These are phyloP conservation scores for Dryas iulia DNA, from an alignment of 1,140 invertebrate species.

Conservation along the genomic window DNA sequence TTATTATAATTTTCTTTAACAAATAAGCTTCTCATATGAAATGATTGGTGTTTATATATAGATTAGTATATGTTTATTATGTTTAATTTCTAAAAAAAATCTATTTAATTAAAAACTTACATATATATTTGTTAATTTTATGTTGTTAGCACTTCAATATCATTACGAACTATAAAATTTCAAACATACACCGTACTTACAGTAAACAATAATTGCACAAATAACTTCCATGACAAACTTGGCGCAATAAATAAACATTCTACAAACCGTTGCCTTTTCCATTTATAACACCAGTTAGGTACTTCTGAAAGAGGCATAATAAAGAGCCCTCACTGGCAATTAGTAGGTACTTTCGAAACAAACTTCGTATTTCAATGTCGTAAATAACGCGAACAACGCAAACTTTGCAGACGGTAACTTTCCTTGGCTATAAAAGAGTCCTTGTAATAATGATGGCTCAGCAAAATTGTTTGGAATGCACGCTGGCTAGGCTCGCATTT, in stretches of 20 bases:
- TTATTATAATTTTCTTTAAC: neutral
- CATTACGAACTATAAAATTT: too few species aligned
- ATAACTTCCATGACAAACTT: neutral
- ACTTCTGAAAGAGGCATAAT: neutral
- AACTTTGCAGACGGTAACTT: constrained; percentile 38
- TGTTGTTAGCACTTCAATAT: too few species aligned
- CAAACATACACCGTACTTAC: too few species aligned
- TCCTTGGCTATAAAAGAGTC: constrained; percentile 20
- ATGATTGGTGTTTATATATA: too few species aligned
- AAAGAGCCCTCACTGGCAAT: constrained; percentile 7
- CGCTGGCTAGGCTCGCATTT: neutral
- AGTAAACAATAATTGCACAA: neutral
- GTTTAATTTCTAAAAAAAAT: too few species aligned
- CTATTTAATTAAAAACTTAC: too few species aligned
- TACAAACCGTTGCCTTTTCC: neutral
- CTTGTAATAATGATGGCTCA: constrained; percentile 10
- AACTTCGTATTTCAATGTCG: constrained; percentile 26
- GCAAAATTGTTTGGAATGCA: constrained; percentile 8
- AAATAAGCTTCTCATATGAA: too few species aligned
- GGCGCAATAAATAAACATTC: neutral
- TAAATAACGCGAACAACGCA: constrained; percentile 26
- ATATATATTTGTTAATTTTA: too few species aligned
- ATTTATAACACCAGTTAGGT: neutral
- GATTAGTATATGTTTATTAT: too few species aligned
- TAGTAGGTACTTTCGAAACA: constrained; percentile 16